phyloP scores from a whole-genome alignment of 2,888 invertebrate species.

The Drosophila seclusa region DNA sequence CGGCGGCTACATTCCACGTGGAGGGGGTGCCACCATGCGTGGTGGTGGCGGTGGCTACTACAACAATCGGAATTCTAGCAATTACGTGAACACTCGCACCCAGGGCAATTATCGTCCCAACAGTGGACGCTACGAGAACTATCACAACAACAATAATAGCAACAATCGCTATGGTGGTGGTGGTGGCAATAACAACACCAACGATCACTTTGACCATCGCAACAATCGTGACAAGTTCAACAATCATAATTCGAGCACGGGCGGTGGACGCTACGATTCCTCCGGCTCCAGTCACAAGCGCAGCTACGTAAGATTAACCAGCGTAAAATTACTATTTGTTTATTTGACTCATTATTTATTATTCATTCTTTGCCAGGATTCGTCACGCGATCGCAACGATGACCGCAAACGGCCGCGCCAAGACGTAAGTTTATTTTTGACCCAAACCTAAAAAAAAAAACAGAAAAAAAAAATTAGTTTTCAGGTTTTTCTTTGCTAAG shows the following conservation, averaged over 20 bases:
- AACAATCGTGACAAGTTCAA: slow-evolving; percentile 72
- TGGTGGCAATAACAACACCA: slow-evolving; percentile 49
- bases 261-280: slow-evolving; percentile 78
- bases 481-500: slow-evolving; percentile 48
- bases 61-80: slow-evolving; percentile 74
- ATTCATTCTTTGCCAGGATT: slow-evolving; percentile 64
- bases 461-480: slow-evolving; percentile 15
- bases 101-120: slow-evolving; percentile 81
- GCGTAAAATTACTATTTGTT: neutral
- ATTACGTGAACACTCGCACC: slow-evolving; percentile 80
- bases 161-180: slow-evolving; percentile 73
- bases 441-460: slow-evolving; percentile 15
- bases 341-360: slow-evolving; percentile 5
- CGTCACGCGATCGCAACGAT: slow-evolving; percentile 83
- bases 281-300: slow-evolving; percentile 80
- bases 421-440: slow-evolving; percentile 82
- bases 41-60: slow-evolving; percentile 77
- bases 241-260: slow-evolving; percentile 67
- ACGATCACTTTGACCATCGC: slow-evolving; percentile 69
- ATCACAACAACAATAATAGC: slow-evolving; percentile 70
- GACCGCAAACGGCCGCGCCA: slow-evolving; percentile 83
- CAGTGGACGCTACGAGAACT: slow-evolving; percentile 75
- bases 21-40: slow-evolving; percentile 22
- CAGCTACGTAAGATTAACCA: slow-evolving; percentile 77
- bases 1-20: slow-evolving; percentile 55